Evolutionary conservation across 2,888 invertebrate species (phyloP).

Genomic region (Kuschelorhynchus macadamiae): DNA sequence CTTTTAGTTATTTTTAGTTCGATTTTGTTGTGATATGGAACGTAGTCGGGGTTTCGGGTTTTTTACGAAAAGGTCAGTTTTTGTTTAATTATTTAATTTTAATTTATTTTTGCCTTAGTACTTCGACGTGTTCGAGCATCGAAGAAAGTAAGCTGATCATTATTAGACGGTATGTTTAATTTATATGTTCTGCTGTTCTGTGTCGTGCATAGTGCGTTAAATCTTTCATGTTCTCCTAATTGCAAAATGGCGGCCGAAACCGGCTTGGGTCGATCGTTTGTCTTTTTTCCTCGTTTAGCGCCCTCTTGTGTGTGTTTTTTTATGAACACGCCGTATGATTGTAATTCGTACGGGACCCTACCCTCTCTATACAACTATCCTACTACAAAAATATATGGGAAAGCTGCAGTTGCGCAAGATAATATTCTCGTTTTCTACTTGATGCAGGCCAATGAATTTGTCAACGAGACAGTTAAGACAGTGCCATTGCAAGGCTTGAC

Average conservation of each 20-base stretch:
- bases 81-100: conserved; percentile 67
- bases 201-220: conserved; percentile 30
- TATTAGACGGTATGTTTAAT: conserved; percentile 37
- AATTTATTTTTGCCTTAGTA: conserved; percentile 38
- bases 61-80: conserved; percentile 86
- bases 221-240: conserved; percentile 11
- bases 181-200: conserved; percentile 30
- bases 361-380: conserved; percentile 8
- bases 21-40: conserved; percentile 76
- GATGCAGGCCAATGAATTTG: conserved; percentile 9
- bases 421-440: conserved; percentile 2
- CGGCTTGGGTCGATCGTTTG: conserved; percentile 6
- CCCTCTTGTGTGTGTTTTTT: conserved; percentile 17
- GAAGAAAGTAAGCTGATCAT: conserved; percentile 18
- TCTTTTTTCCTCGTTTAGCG: conserved; percentile 9
- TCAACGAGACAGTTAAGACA: neutral
- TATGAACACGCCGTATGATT: neutral
- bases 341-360: conserved; percentile 10
- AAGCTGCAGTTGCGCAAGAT: conserved; percentile 32
- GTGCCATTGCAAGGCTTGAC: neutral
- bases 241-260: conserved; percentile 36
- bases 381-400: conserved; percentile 16
- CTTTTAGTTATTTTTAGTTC: conserved; percentile 72
- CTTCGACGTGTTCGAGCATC: conserved; percentile 16
- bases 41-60: conserved; percentile 85